These are phyloP conservation scores for Hemichromis elongatus DNA, from an alignment of 2,113 vertebrate genomes.

Conservation along the genomic window DNA sequence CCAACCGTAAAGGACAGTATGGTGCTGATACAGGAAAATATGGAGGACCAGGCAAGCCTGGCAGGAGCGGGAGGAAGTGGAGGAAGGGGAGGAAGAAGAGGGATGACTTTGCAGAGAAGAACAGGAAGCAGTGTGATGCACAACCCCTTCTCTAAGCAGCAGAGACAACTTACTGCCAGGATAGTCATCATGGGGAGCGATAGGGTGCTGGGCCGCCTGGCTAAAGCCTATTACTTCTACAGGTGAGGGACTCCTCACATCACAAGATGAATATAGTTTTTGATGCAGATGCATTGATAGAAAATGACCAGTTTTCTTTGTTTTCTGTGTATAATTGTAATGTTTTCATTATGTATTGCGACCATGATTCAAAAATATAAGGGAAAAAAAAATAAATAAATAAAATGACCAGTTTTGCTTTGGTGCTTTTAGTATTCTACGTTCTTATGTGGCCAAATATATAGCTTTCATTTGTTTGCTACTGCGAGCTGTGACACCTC, in stretches of 20 bases:
- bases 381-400: too few relatives aligned
- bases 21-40: constrained; percentile 72
- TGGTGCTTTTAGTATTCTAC: background rate
- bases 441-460: background rate
- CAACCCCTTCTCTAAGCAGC: constrained; percentile 61
- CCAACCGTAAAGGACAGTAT: constrained; percentile 64
- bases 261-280: background rate
- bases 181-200: constrained; percentile 87
- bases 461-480: background rate
- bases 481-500: background rate
- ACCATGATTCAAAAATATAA: too few relatives aligned
- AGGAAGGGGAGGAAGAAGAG: constrained; percentile 4
- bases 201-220: constrained; percentile 82
- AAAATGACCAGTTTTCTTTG: background rate
- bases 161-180: constrained; percentile 80
- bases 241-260: constrained; percentile 68
- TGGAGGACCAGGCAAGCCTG: constrained; percentile 51
- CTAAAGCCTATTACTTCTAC: constrained; percentile 81
- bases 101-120: constrained; percentile 65
- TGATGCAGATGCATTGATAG: background rate
- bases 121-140: constrained; percentile 29
- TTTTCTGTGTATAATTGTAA: too few relatives aligned
- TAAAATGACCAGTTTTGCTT: background rate
- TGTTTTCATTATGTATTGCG: too few relatives aligned
- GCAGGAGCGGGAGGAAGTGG: constrained; percentile 2